Conservation (phyloP, 2,888 invertebrate genomes). For the Synergus itoensis region DNA sequence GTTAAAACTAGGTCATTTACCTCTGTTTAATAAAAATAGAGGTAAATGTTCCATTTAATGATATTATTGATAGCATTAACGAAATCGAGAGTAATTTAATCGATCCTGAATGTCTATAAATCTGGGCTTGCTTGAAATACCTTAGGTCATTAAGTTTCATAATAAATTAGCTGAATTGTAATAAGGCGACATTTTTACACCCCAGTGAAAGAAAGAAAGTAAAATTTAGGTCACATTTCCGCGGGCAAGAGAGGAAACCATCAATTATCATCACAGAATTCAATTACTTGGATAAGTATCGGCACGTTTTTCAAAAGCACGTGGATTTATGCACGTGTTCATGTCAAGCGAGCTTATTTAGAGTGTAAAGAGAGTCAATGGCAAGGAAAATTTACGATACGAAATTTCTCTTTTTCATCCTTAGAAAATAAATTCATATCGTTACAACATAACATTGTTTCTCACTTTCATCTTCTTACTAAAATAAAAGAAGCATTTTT, state of each 20-base stretch:
- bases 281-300: conserved; percentile 50
- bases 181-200: conserved; percentile 42
- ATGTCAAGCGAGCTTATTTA: neutral
- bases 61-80: too few species aligned
- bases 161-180: neutral
- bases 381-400: neutral
- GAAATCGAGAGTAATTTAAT: too few species aligned
- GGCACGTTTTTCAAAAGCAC: conserved; percentile 38
- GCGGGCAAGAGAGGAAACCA: conserved; percentile 46
- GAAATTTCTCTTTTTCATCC: neutral
- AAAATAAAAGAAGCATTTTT: neutral
- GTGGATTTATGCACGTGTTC: conserved; percentile 42
- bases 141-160: neutral
- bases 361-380: neutral
- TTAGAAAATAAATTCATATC: neutral
- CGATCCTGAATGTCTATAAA: too few species aligned
- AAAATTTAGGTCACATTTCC: conserved; percentile 53
- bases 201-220: conserved; percentile 40
- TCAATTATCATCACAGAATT: conserved; percentile 47
- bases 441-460: neutral
- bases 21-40: too few species aligned
- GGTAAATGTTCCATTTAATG: too few species aligned
- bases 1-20: too few species aligned
- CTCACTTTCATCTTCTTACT: neutral
- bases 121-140: too few species aligned